Conservation (phyloP, 2,888 invertebrate genomes). For the Synergus umbraculus region DNA sequence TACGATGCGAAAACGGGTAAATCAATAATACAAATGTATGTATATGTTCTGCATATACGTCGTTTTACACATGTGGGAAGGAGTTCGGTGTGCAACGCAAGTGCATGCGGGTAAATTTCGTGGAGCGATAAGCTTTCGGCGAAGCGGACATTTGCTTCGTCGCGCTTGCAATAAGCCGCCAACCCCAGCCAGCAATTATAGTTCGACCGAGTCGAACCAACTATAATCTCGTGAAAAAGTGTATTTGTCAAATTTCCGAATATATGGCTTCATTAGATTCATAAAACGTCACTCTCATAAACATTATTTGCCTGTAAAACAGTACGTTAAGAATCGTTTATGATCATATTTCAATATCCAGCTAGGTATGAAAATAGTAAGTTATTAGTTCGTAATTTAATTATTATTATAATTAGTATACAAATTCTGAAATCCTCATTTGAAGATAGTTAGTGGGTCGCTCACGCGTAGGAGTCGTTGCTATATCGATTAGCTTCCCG, state of each 20-base stretch:
- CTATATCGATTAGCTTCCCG: conserved; percentile 69
- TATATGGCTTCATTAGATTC: neutral
- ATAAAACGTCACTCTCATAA: neutral
- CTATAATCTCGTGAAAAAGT: conserved; percentile 16
- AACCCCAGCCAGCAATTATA: conserved; percentile 11
- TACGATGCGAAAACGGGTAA: conserved; percentile 67
- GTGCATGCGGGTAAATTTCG: conserved; percentile 66
- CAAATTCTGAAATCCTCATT: conserved; percentile 45
- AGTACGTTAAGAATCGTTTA: too few species aligned
- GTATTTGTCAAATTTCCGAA: neutral
- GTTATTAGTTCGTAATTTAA: neutral
- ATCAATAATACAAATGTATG: conserved; percentile 63
- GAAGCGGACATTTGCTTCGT: conserved; percentile 62
- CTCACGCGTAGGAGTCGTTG: conserved; percentile 65
- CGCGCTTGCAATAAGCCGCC: conserved; percentile 41
- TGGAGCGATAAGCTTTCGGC: conserved; percentile 64
- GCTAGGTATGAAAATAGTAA: too few species aligned
- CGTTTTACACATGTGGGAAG: conserved; percentile 52
- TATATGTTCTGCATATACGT: conserved; percentile 50
- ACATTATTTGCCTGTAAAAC: too few species aligned
- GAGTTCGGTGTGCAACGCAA: conserved; percentile 46
- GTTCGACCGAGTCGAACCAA: conserved; percentile 25
- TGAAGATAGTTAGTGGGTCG: conserved; percentile 62
- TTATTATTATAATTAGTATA: neutral
- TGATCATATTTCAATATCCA: too few species aligned